Evolutionary conservation across 2,888 invertebrate species (phyloP).

Genomic region (Chydorus sphaericus): DNA sequence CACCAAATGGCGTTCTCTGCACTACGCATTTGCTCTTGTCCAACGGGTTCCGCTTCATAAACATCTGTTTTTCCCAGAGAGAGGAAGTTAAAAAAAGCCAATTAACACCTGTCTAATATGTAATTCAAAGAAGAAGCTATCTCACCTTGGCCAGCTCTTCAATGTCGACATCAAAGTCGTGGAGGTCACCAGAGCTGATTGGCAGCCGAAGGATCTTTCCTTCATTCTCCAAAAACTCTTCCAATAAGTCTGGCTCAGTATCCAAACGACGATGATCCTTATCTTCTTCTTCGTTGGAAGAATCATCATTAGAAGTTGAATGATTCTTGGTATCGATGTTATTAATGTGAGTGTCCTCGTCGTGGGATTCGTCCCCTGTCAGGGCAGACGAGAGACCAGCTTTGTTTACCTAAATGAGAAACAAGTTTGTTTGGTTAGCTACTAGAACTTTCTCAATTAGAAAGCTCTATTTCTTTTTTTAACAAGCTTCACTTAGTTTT

Average conservation of each 20-base stretch:
- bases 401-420: neutral
- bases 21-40: constrained; percentile 9
- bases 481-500: no score
- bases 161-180: constrained; percentile 2
- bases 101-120: no score
- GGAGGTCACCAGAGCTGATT: no score
- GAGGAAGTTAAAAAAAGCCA: no score
- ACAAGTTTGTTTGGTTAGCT: neutral
- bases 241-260: neutral
- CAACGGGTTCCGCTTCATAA: neutral
- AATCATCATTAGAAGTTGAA: no score
- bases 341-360: no score
- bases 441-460: no score
- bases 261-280: neutral
- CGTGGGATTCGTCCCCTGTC: neutral
- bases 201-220: neutral
- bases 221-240: constrained; percentile 2
- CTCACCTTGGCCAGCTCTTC: constrained; percentile 3
- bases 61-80: no score
- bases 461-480: no score
- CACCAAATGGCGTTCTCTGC: neutral
- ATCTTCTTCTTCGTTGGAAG: neutral
- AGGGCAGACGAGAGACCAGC: neutral
- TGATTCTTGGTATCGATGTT: no score
- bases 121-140: no score